Conservation (phyloP, 2,888 invertebrate species). For the Andrena haemorrhoa region DNA sequence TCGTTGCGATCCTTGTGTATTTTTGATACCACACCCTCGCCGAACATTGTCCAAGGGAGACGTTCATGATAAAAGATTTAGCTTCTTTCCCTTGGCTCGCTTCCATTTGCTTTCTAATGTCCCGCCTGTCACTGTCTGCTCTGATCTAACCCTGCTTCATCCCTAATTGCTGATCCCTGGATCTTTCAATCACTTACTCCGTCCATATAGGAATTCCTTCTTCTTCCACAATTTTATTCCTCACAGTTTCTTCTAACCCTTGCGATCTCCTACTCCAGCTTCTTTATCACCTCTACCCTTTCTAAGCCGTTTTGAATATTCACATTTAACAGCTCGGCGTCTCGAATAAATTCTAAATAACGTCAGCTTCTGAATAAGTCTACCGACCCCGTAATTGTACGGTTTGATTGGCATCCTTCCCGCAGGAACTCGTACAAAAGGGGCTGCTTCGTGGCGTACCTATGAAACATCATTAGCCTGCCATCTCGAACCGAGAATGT, state of each 20-base stretch:
- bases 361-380: neutral
- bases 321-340: neutral
- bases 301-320: neutral
- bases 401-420: slow-evolving; percentile 34
- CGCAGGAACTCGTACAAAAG: slow-evolving; percentile 14
- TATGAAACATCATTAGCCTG: slow-evolving; percentile 21
- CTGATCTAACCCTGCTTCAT: neutral
- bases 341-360: neutral
- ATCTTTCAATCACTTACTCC: neutral
- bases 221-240: neutral
- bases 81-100: neutral
- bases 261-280: no score
- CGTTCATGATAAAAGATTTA: slow-evolving; percentile 23
- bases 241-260: neutral
- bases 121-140: neutral
- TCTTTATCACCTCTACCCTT: no score
- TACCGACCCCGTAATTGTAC: neutral
- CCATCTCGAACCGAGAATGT: slow-evolving; percentile 6
- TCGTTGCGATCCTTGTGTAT: neutral
- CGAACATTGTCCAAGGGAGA: neutral
- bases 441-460: neutral
- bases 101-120: neutral
- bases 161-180: neutral
- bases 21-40: slow-evolving; percentile 3
- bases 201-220: neutral